Base-by-base conservation (phyloP, 2,113 vertebrate species). In the Psilopsiagon aurifrons region DNA sequence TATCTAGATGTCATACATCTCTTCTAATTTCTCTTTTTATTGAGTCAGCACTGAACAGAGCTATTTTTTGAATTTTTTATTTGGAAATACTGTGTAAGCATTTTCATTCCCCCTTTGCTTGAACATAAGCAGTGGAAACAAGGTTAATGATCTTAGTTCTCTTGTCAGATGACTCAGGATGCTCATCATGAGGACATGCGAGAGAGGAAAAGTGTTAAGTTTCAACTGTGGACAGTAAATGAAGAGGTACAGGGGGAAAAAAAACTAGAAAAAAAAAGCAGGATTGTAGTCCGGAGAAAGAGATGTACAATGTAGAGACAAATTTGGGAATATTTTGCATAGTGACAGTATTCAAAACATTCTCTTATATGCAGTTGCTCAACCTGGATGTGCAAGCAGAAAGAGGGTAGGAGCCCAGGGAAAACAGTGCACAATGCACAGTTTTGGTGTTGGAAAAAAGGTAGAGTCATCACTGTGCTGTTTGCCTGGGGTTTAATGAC, bases 331-430 rank as follows among this genome's bases (percentile, higher is more conserved):
- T 37, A 60, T 55, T 82, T 51, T 79, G 17, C 31, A 23, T 6
- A 80, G 15, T 20, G 25, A 14, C 29, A 57, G 70, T 67, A 69
- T 20, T 70, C 13, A 77, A 66, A 86, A 35, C 4, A 23, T 28
- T 8, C 18, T 83, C 49, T 44, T n/a, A 29, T 37, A 55, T 0
- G 5, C 0, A 2, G 2, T 59, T 70, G 11, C 43, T 87, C 35
- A 68, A 79, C 78, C 24, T 24, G 29, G 14, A 35, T 43, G 12
- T 39, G 20, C 20, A 77, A 92, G 68, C 20, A 31, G 67, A 86
- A 83, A 44, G 81, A 37, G 8, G 9, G 15, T 35, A 77, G 9
- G 22, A 64, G 5, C 49, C 41, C 47, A 37, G 11, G 35, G 39
- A 37, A 70, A 77, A 60, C 17, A 19, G 13, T 1, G 25, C 31